Evolutionary conservation across 1,140 invertebrate species (phyloP).

Genomic region (Cyrtorhinus lividipennis): DNA sequence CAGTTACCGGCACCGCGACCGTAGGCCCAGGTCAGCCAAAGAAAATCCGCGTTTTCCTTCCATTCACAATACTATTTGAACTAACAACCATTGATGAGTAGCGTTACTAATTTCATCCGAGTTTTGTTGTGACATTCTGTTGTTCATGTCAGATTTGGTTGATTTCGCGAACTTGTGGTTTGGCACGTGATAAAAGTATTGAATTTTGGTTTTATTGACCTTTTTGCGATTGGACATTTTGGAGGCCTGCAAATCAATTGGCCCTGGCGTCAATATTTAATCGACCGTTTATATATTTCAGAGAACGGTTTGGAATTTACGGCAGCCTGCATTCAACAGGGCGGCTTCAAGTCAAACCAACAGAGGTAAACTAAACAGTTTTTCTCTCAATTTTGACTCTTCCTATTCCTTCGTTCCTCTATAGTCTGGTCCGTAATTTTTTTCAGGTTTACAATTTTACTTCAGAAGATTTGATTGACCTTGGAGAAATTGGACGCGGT

Average conservation of each 20-base stretch:
- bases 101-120: no score
- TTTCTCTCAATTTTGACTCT: not conserved
- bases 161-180: no score
- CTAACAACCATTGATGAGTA: no score
- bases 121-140: no score
- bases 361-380: not conserved
- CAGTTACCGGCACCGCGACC: not conserved
- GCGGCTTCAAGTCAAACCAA: not conserved
- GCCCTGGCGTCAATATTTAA: not conserved
- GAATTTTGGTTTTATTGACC: no score
- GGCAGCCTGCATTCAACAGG: not conserved
- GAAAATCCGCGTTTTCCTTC: no score
- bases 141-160: not conserved
- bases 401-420: not conserved
- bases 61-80: no score
- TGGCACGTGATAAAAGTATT: no score
- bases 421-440: not conserved
- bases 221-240: no score
- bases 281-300: not conserved
- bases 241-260: not conserved
- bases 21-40: not conserved
- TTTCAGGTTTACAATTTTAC: slow-evolving; percentile 58
- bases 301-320: not conserved
- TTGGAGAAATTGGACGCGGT: slow-evolving; percentile 83
- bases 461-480: slow-evolving; percentile 77